phyloP scores from a whole-genome alignment of 2,113 vertebrate species.

The Cynopterus brachyotis region DNA sequence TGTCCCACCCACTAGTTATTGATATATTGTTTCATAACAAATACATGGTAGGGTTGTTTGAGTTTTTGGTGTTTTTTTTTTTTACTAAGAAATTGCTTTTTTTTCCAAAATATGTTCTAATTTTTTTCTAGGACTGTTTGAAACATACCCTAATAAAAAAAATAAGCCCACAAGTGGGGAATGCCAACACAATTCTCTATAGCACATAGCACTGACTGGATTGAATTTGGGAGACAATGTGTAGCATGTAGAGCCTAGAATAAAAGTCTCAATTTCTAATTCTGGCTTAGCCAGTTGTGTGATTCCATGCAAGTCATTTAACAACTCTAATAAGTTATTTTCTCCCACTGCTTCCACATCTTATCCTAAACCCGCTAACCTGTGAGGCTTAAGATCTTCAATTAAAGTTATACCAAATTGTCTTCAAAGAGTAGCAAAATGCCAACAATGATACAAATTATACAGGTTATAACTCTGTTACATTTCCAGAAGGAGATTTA shows the following conservation, averaged over 20 bases:
- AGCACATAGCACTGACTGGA: not conserved
- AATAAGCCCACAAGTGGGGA: not conserved
- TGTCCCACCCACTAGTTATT: not conserved
- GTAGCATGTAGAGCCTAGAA: not conserved
- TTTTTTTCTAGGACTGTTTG: not conserved
- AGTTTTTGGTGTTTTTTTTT: not conserved
- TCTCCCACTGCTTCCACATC: not conserved
- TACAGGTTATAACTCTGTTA: not conserved
- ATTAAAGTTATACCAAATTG: slow-evolving; percentile 24
- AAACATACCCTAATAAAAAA: not conserved
- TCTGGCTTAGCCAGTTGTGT: not conserved
- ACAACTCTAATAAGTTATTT: not conserved
- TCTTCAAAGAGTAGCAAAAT: slow-evolving; percentile 48
- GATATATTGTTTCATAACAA: not conserved
- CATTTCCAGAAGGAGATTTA: slow-evolving; percentile 37
- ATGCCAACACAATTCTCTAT: not conserved
- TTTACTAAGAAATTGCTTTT: slow-evolving; percentile 38
- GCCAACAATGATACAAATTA: slow-evolving; percentile 26
- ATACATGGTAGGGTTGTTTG: not conserved
- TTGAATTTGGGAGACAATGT: not conserved
- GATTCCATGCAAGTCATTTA: not conserved
- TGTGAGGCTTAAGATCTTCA: slow-evolving; percentile 37
- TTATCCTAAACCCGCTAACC: slow-evolving; percentile 13
- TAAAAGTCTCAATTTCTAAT: not conserved
- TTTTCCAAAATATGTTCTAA: not conserved